These are phyloP conservation scores for Xiphydria camelus DNA, from an alignment of 2,888 invertebrate genomes.

Conservation along the genomic window DNA sequence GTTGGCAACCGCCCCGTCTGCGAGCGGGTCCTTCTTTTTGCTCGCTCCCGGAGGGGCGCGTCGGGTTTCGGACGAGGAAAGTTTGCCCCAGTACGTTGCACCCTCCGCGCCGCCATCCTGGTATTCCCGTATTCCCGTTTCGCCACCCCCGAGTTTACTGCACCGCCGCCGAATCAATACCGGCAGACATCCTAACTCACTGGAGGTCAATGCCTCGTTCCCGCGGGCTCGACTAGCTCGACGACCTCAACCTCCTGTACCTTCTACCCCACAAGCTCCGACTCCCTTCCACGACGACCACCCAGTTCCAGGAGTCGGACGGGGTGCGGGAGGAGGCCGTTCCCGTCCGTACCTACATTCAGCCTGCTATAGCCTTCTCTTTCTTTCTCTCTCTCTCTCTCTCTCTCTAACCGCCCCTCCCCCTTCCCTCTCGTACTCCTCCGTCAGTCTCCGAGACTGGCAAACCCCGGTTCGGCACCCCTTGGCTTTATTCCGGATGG, in stretches of 20 bases:
- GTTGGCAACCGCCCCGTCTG: constrained; percentile 45
- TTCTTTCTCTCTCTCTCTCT: constrained; percentile 15
- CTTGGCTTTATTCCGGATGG: no score
- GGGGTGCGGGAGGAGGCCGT: constrained; percentile 3
- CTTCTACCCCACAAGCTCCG: constrained; percentile 40
- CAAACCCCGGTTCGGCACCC: no score
- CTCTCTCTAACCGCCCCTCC: constrained; percentile 5
- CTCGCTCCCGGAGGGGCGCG: constrained; percentile 17
- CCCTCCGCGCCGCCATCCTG: constrained; percentile 35
- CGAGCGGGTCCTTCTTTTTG: constrained; percentile 32
- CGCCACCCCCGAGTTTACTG: constrained; percentile 39
- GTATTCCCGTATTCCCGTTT: constrained; percentile 42
- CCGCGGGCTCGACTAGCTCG: constrained; percentile 59
- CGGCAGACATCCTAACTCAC: constrained; percentile 62
- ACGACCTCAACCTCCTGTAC: constrained; percentile 59
- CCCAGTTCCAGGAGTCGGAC: constrained; percentile 43
- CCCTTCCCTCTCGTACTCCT: constrained; percentile 2
- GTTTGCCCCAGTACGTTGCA: constrained; percentile 56
- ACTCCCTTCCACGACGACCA: constrained; percentile 34
- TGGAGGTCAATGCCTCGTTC: constrained; percentile 66
- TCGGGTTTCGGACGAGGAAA: constrained; percentile 25
- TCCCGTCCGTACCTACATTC: constrained; percentile 20
- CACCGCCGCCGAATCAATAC: constrained; percentile 58
- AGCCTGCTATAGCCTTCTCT: constrained; percentile 22
- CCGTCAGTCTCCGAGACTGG: constrained; percentile 19